A percentile compares a stretch with the other conserved stretches of the same genome.
Evolutionary conservation across 2,113 vertebrate species (phyloP).

Genomic region (Seriola rivoliana): DNA sequence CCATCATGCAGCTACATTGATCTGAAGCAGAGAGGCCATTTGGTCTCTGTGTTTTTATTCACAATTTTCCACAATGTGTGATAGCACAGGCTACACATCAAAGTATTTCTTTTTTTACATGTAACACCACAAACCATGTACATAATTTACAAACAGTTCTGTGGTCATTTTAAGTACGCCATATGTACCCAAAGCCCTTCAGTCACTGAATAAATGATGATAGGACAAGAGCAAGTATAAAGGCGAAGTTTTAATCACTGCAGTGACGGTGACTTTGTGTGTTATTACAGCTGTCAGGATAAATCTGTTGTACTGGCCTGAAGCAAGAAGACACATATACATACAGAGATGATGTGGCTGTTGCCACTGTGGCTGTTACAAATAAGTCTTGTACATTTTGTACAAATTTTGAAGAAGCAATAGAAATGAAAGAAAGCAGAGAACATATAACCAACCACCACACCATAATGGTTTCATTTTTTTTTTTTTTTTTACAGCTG

Average conservation of each 20-base stretch:
- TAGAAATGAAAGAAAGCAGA: not conserved
- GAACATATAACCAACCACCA: not conserved
- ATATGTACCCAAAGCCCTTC: not conserved
- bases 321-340: not conserved
- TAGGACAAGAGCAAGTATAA: not conserved
- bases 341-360: not conserved
- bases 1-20: not conserved
- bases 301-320: no score
- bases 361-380: no score
- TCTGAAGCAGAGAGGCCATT: constrained; percentile 18
- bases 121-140: not conserved
- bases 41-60: constrained; percentile 19
- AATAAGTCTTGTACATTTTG: no score
- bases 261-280: not conserved
- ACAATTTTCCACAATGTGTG: constrained; percentile 13
- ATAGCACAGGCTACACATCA: constrained; percentile 9
- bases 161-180: not conserved
- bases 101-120: not conserved
- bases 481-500: not conserved
- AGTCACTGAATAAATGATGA: not conserved
- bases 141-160: not conserved
- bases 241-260: not conserved
- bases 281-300: not conserved
- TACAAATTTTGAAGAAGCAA: no score
- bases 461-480: not conserved